Evolutionary conservation across 2,797 vertebrate species (phyloP).

Genomic region (Phoebastria nigripes): DNA sequence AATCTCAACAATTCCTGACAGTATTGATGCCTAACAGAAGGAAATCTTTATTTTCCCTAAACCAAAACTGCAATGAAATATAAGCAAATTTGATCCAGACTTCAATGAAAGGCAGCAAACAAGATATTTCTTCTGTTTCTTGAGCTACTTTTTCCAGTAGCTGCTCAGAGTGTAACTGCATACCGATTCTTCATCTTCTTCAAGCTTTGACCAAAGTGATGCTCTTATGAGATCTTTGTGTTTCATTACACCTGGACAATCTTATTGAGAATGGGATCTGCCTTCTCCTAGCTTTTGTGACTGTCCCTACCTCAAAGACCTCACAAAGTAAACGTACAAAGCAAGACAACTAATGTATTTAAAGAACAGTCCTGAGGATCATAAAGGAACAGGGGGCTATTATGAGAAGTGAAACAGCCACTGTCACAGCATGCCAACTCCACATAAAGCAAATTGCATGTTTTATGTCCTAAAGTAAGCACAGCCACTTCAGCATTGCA

Average conservation of each 20-base stretch:
- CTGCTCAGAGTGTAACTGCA: neutral
- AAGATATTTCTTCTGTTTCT: neutral
- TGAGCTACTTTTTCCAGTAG: neutral
- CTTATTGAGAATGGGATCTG: neutral
- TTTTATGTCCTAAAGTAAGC: neutral
- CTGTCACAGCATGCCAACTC: neutral
- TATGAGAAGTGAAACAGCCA: neutral
- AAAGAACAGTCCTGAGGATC: neutral
- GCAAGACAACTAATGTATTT: neutral
- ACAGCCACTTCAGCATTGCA: neutral
- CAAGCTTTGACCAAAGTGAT: neutral
- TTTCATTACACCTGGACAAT: neutral
- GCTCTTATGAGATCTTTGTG: neutral
- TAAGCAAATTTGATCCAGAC: neutral
- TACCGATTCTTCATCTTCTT: neutral
- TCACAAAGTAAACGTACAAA: neutral
- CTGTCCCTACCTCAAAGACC: neutral
- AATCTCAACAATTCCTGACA: neutral
- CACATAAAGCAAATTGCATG: neutral
- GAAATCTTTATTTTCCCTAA: neutral
- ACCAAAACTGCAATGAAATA: neutral
- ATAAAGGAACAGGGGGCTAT: neutral
- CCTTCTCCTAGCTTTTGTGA: neutral
- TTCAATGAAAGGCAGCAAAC: neutral
- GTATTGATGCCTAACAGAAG: neutral